Conservation (phyloP, 1,140 invertebrate genomes). For the Temnothorax longispinosus region DNA sequence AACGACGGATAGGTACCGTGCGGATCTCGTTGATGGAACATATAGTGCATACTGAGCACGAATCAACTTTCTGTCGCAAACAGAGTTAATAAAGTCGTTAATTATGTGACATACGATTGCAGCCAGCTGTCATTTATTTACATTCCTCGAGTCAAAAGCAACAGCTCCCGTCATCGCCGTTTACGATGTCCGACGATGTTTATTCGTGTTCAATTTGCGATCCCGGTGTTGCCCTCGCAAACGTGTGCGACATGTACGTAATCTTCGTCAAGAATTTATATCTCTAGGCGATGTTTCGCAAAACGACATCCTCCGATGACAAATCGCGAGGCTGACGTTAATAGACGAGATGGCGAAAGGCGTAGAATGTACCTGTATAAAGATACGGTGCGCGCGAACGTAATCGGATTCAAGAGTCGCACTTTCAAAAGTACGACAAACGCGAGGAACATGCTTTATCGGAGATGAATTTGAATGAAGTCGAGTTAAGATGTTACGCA, state of each 20-base stretch:
- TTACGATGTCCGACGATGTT: background rate
- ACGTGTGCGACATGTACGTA: background rate
- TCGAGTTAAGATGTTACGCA: conserved; percentile 58
- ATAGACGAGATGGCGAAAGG: conserved; percentile 25
- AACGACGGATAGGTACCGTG: conserved; percentile 30
- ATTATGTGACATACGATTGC: conserved; percentile 12
- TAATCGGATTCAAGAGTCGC: conserved; percentile 47
- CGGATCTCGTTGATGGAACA: conserved; percentile 56
- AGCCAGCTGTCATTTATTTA: background rate
- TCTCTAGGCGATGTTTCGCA: background rate
- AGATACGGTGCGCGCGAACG: conserved; percentile 11
- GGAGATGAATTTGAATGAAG: conserved; percentile 55
- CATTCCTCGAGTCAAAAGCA: background rate
- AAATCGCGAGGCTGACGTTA: conserved; percentile 29
- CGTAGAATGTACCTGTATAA: background rate
- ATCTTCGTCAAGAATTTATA: background rate
- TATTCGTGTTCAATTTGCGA: background rate
- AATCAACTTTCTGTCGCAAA: background rate
- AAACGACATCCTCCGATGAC: conserved; percentile 1
- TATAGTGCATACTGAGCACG: background rate
- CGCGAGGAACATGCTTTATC: conserved; percentile 47
- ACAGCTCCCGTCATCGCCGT: background rate
- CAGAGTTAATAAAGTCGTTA: conserved; percentile 25
- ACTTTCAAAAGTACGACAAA: conserved; percentile 53
- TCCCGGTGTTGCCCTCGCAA: too few relatives aligned